phyloP scores from a whole-genome alignment of 2,113 vertebrate genomes.

The Myocastor coypus region DNA sequence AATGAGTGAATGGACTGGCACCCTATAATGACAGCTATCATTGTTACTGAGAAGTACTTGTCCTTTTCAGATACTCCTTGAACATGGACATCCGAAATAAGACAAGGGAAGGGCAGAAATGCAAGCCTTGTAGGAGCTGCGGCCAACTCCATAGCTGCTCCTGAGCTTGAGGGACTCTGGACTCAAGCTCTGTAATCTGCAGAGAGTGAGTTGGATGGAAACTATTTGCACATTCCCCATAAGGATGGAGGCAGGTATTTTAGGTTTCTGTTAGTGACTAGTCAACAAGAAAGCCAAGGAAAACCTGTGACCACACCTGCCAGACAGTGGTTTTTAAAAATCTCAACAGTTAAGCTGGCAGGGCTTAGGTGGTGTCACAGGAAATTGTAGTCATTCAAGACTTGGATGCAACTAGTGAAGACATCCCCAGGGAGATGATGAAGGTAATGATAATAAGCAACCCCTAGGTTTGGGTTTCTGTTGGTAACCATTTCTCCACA shows the following conservation, averaged over 20 bases:
- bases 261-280: neutral
- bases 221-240: neutral
- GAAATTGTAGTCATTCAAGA: conserved; percentile 1
- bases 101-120: neutral
- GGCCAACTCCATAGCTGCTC: neutral
- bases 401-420: neutral
- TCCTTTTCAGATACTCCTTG: neutral
- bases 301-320: conserved; percentile 28
- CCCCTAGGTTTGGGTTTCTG: neutral
- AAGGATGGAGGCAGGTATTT: neutral
- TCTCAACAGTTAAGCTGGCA: neutral
- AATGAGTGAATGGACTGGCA: neutral
- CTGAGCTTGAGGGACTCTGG: neutral
- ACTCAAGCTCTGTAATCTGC: neutral
- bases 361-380: neutral
- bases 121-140: neutral
- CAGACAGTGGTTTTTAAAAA: conserved; percentile 56
- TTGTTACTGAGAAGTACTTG: neutral
- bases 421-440: neutral
- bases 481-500: neutral
- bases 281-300: conserved; percentile 2
- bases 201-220: neutral
- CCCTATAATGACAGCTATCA: neutral
- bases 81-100: neutral
- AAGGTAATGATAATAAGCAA: neutral